These are phyloP conservation scores for Chamaea fasciata DNA, from an alignment of 2,113 vertebrate species.

Conservation along the genomic window DNA sequence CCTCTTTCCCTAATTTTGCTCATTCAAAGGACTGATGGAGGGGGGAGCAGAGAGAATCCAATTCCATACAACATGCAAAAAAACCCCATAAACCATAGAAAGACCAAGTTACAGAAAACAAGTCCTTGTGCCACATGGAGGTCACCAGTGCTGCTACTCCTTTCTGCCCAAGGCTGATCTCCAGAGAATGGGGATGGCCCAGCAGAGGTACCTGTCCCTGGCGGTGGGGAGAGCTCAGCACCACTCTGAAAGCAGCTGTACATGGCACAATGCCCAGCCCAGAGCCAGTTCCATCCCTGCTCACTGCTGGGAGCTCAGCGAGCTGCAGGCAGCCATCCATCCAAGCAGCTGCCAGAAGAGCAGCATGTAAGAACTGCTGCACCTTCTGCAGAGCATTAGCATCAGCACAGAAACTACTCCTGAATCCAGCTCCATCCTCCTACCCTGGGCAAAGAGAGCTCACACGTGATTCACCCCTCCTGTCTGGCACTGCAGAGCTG, in stretches of 20 bases:
- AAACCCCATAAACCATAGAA: background rate
- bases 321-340: background rate
- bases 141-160: background rate
- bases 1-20: conserved; percentile 5
- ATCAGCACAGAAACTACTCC: background rate
- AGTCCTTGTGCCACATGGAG: background rate
- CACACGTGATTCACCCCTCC: background rate
- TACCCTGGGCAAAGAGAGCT: background rate
- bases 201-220: background rate
- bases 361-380: rapidly evolving
- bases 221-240: background rate
- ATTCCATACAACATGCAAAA: background rate
- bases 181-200: background rate
- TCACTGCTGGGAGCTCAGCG: background rate
- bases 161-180: background rate
- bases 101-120: background rate
- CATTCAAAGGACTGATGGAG: background rate
- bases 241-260: background rate
- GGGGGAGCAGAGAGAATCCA: background rate
- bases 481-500: background rate
- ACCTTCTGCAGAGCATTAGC: background rate
- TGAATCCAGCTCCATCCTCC: background rate
- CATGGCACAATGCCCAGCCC: background rate
- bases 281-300: background rate
- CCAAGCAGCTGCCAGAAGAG: background rate